Percentiles rank a stretch among this genome's conserved stretches.
phyloP scores from a whole-genome alignment of 2,113 vertebrate genomes.

The Hypanus sabinus region DNA sequence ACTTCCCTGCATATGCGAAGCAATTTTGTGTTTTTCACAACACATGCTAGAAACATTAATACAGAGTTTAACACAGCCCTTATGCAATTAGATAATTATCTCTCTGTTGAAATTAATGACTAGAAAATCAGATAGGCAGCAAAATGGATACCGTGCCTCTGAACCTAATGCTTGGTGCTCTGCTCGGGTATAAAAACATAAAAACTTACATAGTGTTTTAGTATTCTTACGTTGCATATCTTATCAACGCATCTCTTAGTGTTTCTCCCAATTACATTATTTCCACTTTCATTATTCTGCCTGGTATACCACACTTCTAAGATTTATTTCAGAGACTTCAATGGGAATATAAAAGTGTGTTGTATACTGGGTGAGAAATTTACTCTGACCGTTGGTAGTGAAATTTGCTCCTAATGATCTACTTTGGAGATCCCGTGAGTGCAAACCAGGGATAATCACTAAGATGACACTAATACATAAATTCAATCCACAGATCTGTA shows the following conservation, averaged over 20 bases:
- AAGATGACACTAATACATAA: background rate
- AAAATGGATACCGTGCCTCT: background rate
- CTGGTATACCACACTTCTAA: background rate
- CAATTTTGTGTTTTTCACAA: background rate
- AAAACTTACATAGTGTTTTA: background rate
- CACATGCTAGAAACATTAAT: background rate
- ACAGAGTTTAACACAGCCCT: background rate
- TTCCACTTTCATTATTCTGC: background rate
- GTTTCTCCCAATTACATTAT: background rate
- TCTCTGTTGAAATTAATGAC: conserved; percentile 7
- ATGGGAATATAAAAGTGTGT: background rate
- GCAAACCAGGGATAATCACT: background rate
- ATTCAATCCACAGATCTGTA: background rate
- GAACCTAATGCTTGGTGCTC: background rate
- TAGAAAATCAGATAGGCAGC: background rate
- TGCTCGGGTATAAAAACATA: background rate
- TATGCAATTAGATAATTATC: background rate
- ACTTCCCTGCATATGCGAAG: too few relatives aligned
- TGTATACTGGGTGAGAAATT: background rate
- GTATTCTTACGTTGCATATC: background rate
- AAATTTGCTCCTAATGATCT: background rate
- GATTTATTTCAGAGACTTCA: background rate
- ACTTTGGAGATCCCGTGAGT: background rate
- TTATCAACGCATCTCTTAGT: background rate
- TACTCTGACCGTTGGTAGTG: background rate